Conservation (phyloP, 2,797 vertebrate genomes). For the Uromys caudimaculatus region DNA sequence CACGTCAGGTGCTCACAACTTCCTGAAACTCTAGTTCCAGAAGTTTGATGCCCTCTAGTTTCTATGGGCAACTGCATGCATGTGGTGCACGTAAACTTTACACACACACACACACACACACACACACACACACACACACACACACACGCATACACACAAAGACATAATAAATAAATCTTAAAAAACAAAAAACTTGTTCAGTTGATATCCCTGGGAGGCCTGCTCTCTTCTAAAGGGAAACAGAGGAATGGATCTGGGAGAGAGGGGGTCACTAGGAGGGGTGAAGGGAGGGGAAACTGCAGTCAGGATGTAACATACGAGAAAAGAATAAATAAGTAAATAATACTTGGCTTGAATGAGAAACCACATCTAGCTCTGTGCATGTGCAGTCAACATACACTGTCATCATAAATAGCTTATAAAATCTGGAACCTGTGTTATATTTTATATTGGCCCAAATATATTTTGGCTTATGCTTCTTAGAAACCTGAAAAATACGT, state of each 20-base stretch:
- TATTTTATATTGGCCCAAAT: not conserved
- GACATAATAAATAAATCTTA: not conserved
- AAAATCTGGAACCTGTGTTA: not conserved
- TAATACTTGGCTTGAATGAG: not conserved
- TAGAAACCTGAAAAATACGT: not conserved
- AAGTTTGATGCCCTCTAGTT: not conserved
- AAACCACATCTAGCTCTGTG: not conserved
- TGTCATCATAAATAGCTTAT: conserved; percentile 33
- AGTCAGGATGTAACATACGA: not conserved
- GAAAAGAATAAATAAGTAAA: not conserved
- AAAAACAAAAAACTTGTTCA: not conserved
- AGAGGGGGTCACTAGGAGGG: not conserved
- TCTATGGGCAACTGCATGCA: not conserved
- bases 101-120: not conserved
- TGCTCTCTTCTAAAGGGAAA: not conserved
- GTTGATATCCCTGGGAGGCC: not conserved
- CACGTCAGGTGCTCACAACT: not conserved
- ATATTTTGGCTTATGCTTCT: not conserved
- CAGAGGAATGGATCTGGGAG: not conserved
- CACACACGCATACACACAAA: not conserved
- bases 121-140: not conserved
- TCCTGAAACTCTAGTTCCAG: not conserved
- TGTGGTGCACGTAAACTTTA: not conserved
- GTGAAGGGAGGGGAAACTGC: not conserved
- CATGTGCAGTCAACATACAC: conserved; percentile 7